These are phyloP conservation scores for Aldrovandia affinis DNA, from an alignment of 2,797 vertebrate genomes.

Conservation along the genomic window DNA sequence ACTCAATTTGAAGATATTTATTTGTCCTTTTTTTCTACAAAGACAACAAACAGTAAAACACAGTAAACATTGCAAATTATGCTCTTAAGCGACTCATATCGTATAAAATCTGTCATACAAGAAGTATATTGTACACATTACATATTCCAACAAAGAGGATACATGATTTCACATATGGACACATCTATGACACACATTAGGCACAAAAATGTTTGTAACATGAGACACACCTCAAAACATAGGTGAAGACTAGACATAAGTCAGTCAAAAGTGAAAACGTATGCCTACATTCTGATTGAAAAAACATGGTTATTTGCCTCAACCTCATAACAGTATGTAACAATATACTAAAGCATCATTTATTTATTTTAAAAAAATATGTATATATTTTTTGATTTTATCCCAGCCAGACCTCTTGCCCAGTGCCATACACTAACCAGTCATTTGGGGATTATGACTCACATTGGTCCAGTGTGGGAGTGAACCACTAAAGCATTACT, in stretches of 20 bases:
- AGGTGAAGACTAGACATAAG: too few species aligned
- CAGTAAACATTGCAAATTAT: background rate
- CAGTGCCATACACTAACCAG: too few species aligned
- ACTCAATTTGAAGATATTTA: background rate
- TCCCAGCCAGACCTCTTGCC: too few species aligned
- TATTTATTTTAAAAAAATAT: too few species aligned
- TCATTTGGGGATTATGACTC: too few species aligned
- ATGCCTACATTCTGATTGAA: background rate
- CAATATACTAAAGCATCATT: background rate
- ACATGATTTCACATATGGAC: background rate
- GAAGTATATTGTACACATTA: background rate
- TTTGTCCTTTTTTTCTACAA: background rate
- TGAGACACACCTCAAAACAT: background rate
- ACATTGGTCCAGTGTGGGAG: too few species aligned
- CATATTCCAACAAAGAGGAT: background rate
- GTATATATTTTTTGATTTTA: too few species aligned
- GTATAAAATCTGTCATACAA: constrained; percentile 1
- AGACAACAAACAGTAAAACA: background rate
- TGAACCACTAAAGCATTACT: too few species aligned
- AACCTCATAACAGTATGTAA: background rate
- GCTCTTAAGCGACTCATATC: background rate
- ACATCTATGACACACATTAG: background rate
- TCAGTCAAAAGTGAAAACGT: too few species aligned
- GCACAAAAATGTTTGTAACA: background rate
- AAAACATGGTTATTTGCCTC: background rate